These are phyloP conservation scores for Cydia fagiglandana DNA, from an alignment of 1,140 invertebrate genomes.

Conservation along the genomic window DNA sequence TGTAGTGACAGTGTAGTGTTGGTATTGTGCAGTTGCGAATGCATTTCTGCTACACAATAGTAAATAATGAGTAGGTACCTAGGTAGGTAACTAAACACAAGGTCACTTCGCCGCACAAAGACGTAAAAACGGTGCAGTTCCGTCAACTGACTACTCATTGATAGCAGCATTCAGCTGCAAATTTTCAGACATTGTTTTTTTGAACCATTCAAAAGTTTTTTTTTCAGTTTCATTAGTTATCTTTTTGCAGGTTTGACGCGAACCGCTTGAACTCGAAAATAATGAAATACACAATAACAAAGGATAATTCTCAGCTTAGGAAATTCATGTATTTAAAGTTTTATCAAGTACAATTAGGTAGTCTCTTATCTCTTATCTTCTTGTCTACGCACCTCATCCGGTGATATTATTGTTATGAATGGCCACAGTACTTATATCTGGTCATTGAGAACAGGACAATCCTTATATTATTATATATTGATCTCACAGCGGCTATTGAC, in stretches of 20 bases:
- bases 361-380: too few relatives aligned
- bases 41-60: not conserved
- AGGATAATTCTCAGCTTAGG: too few relatives aligned
- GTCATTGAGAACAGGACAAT: not conserved
- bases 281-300: too few relatives aligned
- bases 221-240: not conserved
- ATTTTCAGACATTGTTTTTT: not conserved
- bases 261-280: too few relatives aligned
- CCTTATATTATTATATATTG: not conserved
- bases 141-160: not conserved
- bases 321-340: too few relatives aligned
- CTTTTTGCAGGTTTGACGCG: not conserved
- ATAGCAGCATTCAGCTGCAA: not conserved
- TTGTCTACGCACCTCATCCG: too few relatives aligned
- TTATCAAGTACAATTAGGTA: too few relatives aligned
- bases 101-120: not conserved
- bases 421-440: not conserved
- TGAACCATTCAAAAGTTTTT: not conserved
- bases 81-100: not conserved
- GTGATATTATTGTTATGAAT: not conserved
- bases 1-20: too few relatives aligned
- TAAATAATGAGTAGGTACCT: not conserved
- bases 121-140: not conserved
- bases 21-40: not conserved
- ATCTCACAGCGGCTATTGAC: slow-evolving; percentile 2